A percentile compares a stretch with the other conserved stretches of the same genome.
These are phyloP conservation scores for Notodonta dromedarius DNA, from an alignment of 2,888 invertebrate species.

Conservation along the genomic window DNA sequence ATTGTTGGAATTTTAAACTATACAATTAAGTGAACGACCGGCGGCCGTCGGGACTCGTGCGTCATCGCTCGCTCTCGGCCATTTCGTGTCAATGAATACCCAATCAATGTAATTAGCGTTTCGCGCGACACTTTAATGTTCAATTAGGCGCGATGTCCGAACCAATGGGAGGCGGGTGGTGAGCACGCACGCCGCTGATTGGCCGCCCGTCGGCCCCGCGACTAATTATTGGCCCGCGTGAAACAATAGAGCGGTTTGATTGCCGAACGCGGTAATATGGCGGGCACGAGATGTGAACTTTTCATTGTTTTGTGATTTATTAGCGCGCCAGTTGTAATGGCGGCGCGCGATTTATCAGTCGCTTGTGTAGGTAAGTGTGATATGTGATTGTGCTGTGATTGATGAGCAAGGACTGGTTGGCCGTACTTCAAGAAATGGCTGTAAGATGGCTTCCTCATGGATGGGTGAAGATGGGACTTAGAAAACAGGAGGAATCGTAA, in stretches of 20 bases:
- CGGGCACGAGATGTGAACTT: slow-evolving; percentile 45
- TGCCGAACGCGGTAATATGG: slow-evolving; percentile 59
- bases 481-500: no score
- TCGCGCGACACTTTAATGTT: slow-evolving; percentile 49
- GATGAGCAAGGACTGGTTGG: background rate
- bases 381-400: slow-evolving; percentile 13
- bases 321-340: slow-evolving; percentile 63
- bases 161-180: slow-evolving; percentile 57
- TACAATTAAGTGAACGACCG: slow-evolving; percentile 22
- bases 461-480: background rate
- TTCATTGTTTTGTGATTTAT: slow-evolving; percentile 55
- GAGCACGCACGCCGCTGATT: slow-evolving; percentile 56
- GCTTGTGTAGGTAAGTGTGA: slow-evolving; percentile 30
- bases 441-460: no score
- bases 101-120: slow-evolving; percentile 68
- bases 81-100: slow-evolving; percentile 43
- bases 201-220: slow-evolving; percentile 51
- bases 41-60: slow-evolving; percentile 12
- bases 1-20: slow-evolving; percentile 26
- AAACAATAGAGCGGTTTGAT: slow-evolving; percentile 62
- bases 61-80: slow-evolving; percentile 15
- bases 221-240: slow-evolving; percentile 70
- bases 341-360: slow-evolving; percentile 50
- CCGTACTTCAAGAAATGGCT: background rate
- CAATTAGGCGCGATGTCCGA: slow-evolving; percentile 51